A percentile compares a stretch with the other conserved stretches of the same genome.
phyloP scores from a whole-genome alignment of 2,888 invertebrate genomes.

The Malthinus flaveolus region DNA sequence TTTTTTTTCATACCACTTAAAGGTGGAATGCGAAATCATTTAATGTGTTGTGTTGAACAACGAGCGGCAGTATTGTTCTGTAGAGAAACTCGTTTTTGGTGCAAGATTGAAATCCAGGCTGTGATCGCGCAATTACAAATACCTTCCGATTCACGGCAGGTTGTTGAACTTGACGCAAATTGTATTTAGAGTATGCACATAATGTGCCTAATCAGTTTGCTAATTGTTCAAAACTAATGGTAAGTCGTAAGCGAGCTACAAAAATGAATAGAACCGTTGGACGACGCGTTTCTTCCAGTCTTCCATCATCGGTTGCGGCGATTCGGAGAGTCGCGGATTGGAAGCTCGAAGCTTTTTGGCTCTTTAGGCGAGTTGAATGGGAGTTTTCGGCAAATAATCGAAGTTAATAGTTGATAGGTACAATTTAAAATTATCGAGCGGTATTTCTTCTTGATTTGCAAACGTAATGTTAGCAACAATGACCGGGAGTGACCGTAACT shows the following conservation, averaged over 20 bases:
- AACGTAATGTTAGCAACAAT: constrained; percentile 40
- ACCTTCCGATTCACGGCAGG: constrained; percentile 28
- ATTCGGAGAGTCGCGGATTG: too few species aligned
- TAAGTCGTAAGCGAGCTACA: background rate
- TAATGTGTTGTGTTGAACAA: constrained; percentile 9
- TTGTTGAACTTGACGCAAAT: constrained; percentile 29
- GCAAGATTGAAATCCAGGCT: constrained; percentile 26
- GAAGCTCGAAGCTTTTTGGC: too few species aligned
- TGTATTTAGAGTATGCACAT: background rate
- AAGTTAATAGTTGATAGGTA: constrained; percentile 5
- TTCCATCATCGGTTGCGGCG: too few species aligned
- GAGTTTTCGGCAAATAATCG: background rate
- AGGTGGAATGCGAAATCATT: constrained; percentile 10
- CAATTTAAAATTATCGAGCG: constrained; percentile 27
- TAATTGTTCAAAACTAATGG: background rate
- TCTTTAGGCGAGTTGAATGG: background rate
- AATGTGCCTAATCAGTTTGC: background rate
- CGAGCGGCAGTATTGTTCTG: constrained; percentile 19
- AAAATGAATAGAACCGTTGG: background rate
- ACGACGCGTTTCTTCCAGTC: too few species aligned
- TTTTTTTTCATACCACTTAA: constrained; percentile 11
- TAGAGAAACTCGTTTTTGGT: constrained; percentile 21
- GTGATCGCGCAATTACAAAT: constrained; percentile 31
- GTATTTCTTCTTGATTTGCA: constrained; percentile 35
- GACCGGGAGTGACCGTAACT: constrained; percentile 43